A percentile compares a stretch with the other conserved stretches of the same genome.
These are phyloP conservation scores for Euzophera pinguis DNA, from an alignment of 2,888 invertebrate genomes.

Conservation along the genomic window DNA sequence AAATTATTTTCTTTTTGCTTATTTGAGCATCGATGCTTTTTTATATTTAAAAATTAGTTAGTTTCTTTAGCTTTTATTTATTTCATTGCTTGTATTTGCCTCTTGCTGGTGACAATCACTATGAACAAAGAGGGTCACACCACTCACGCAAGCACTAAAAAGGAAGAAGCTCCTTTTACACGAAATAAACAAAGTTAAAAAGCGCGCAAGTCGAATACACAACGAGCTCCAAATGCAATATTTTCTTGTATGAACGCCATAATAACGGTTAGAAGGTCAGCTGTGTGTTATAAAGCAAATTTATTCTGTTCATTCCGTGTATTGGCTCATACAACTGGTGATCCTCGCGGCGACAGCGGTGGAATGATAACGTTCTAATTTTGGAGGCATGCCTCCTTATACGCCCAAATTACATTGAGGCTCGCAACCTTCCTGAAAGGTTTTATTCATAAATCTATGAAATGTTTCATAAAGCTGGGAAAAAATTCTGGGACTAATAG, in stretches of 20 bases:
- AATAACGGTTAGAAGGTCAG: constrained; percentile 77
- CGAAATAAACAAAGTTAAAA: constrained; percentile 43
- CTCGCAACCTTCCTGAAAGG: constrained; percentile 72
- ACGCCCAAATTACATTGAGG: constrained; percentile 73
- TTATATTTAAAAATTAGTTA: too few species aligned
- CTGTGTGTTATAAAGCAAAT: constrained; percentile 73
- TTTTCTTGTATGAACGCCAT: constrained; percentile 64
- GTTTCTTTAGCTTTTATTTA: too few species aligned
- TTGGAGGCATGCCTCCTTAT: constrained; percentile 59
- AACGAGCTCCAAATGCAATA: constrained; percentile 48
- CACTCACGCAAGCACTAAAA: too few species aligned
- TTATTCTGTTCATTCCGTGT: constrained; percentile 74
- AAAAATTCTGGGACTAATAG: constrained; percentile 49
- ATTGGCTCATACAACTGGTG: constrained; percentile 76
- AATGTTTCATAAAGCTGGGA: constrained; percentile 73
- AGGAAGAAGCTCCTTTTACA: too few species aligned
- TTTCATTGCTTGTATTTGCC: too few species aligned
- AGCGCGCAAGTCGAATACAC: constrained; percentile 40
- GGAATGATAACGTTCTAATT: constrained; percentile 79
- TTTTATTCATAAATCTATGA: constrained; percentile 78
- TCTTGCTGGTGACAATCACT: too few species aligned
- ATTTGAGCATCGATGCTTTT: too few species aligned
- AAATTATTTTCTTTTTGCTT: too few species aligned
- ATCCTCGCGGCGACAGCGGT: constrained; percentile 68
- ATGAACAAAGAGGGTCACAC: too few species aligned